A percentile compares a stretch with the other conserved stretches of the same genome.
These are phyloP conservation scores for Fopius arisanus DNA, from an alignment of 1,140 invertebrate species.

Conservation along the genomic window DNA sequence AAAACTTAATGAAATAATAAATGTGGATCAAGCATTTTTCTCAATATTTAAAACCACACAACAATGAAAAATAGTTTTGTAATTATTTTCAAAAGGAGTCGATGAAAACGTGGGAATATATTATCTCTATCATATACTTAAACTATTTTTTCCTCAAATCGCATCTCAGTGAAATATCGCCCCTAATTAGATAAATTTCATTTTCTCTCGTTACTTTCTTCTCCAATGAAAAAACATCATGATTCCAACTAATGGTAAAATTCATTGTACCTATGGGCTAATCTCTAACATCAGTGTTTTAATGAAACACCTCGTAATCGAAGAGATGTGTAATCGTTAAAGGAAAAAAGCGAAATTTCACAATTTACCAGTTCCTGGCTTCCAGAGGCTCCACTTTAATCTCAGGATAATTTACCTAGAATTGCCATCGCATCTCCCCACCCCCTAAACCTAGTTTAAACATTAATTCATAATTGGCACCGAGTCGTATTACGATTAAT, in stretches of 20 bases:
- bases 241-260: constrained; percentile 31
- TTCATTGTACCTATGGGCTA: constrained; percentile 43
- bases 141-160: constrained; percentile 1
- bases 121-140: background rate
- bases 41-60: background rate
- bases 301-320: constrained; percentile 16
- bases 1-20: constrained; percentile 51
- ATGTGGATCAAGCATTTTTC: background rate
- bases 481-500: constrained; percentile 29
- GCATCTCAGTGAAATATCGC: too few relatives aligned
- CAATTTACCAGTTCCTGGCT: background rate
- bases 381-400: constrained; percentile 10
- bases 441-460: constrained; percentile 41
- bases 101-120: constrained; percentile 4
- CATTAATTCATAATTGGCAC: constrained; percentile 35
- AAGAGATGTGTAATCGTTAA: background rate
- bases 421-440: constrained; percentile 31
- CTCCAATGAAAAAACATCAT: constrained; percentile 19
- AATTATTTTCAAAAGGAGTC: background rate
- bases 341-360: background rate
- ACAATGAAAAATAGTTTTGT: background rate
- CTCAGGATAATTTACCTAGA: background rate
- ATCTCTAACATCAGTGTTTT: constrained; percentile 26
- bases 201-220: too few relatives aligned
- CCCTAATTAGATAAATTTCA: too few relatives aligned